phyloP scores from a whole-genome alignment of 2,888 invertebrate genomes.

The Belgica antarctica region DNA sequence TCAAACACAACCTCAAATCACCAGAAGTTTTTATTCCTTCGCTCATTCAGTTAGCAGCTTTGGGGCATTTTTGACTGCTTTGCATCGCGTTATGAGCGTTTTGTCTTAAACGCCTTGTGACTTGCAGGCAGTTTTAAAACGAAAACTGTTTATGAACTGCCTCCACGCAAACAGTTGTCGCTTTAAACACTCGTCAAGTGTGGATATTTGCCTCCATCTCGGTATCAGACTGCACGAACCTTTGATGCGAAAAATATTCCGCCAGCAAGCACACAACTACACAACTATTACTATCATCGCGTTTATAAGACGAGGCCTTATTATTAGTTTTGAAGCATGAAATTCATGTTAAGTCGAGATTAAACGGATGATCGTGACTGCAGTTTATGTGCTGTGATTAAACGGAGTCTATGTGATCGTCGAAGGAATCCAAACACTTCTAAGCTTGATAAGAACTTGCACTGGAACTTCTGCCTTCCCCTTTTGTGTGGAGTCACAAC shows the following conservation, averaged over 20 bases:
- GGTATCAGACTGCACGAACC: not conserved
- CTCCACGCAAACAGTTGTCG: not conserved
- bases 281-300: conserved; percentile 11
- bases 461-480: too few species aligned
- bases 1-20: too few species aligned
- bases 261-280: conserved; percentile 2
- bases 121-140: conserved; percentile 2
- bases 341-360: conserved; percentile 2
- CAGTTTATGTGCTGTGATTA: not conserved
- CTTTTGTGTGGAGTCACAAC: not conserved
- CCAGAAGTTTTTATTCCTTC: not conserved
- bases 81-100: conserved; percentile 2
- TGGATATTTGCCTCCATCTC: too few species aligned
- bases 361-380: conserved; percentile 11
- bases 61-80: not conserved
- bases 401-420: not conserved
- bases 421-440: not conserved
- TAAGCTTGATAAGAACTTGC: not conserved
- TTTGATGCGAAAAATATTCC: conserved; percentile 10
- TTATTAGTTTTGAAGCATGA: conserved; percentile 7
- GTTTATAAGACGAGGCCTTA: not conserved
- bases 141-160: not conserved
- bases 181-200: not conserved
- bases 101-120: not conserved
- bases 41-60: conserved; percentile 9